Evolutionary conservation across 2,888 invertebrate species (phyloP).

Genomic region (Spicauda simplicius): DNA sequence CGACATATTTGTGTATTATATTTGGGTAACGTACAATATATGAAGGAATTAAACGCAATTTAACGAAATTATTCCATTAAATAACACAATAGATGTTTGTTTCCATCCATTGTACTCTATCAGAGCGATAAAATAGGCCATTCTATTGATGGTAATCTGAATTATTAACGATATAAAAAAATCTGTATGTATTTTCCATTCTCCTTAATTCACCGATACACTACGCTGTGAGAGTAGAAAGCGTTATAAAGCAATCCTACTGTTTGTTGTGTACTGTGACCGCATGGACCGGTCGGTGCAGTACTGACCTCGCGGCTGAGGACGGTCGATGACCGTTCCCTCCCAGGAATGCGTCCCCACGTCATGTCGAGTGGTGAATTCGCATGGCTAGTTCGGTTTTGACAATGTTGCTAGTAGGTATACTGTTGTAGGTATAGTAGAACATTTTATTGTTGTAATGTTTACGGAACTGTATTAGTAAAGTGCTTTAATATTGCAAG

Average conservation of each 20-base stretch:
- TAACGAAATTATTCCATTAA: too few species aligned
- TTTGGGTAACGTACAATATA: too few species aligned
- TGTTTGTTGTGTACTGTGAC: constrained; percentile 17
- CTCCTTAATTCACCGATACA: neutral
- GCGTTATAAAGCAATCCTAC: neutral
- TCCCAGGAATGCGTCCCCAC: constrained; percentile 71
- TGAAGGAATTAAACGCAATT: too few species aligned
- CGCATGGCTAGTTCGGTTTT: constrained; percentile 10
- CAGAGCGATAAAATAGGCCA: too few species aligned
- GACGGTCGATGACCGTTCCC: constrained; percentile 82
- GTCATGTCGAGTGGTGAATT: constrained; percentile 75
- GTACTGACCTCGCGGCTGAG: constrained; percentile 65
- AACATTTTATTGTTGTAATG: neutral
- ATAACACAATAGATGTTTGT: too few species aligned
- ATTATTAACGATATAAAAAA: too few species aligned
- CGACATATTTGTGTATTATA: too few species aligned
- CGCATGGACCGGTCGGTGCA: constrained; percentile 48
- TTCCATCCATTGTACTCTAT: too few species aligned
- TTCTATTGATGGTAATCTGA: too few species aligned
- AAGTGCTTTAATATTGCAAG: too few species aligned
- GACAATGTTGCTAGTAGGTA: constrained; percentile 5
- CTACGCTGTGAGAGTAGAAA: neutral
- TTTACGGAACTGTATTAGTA: too few species aligned
- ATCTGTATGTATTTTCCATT: too few species aligned
- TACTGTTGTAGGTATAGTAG: neutral